Evolutionary conservation across 1,140 invertebrate genomes (phyloP).

Genomic region (Dysdera silvatica): DNA sequence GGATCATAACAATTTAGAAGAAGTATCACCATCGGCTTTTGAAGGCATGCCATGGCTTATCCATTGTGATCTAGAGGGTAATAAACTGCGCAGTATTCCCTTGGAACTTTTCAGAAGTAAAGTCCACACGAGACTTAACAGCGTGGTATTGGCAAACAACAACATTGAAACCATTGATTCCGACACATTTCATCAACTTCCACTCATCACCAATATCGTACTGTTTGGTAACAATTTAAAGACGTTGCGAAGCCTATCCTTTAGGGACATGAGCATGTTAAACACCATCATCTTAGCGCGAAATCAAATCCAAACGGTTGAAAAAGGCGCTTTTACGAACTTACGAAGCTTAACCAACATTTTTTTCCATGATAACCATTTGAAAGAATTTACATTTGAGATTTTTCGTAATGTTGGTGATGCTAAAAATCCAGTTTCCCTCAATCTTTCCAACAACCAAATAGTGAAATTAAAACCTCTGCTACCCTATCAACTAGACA

Average conservation of each 20-base stretch:
- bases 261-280: constrained; percentile 58
- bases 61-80: constrained; percentile 79
- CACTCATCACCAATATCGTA: constrained; percentile 59
- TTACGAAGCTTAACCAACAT: constrained; percentile 59
- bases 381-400: constrained; percentile 60
- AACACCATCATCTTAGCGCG: constrained; percentile 58
- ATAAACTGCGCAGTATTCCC: constrained; percentile 59
- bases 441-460: constrained; percentile 20
- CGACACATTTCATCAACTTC: constrained; percentile 57
- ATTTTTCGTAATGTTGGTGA: constrained; percentile 51
- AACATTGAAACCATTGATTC: constrained; percentile 53
- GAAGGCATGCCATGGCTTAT: constrained; percentile 63
- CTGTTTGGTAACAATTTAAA: constrained; percentile 62
- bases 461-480: background rate
- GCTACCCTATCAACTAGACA: background rate
- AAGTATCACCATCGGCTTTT: constrained; percentile 53
- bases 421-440: constrained; percentile 10
- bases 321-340: constrained; percentile 56
- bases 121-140: constrained; percentile 62
- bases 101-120: constrained; percentile 57
- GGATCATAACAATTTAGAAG: constrained; percentile 77
- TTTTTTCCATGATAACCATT: constrained; percentile 53
- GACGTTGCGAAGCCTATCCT: constrained; percentile 47
- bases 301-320: constrained; percentile 36
- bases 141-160: constrained; percentile 68